Conservation (phyloP, 2,888 invertebrate genomes). For the Pinctada fucata region DNA sequence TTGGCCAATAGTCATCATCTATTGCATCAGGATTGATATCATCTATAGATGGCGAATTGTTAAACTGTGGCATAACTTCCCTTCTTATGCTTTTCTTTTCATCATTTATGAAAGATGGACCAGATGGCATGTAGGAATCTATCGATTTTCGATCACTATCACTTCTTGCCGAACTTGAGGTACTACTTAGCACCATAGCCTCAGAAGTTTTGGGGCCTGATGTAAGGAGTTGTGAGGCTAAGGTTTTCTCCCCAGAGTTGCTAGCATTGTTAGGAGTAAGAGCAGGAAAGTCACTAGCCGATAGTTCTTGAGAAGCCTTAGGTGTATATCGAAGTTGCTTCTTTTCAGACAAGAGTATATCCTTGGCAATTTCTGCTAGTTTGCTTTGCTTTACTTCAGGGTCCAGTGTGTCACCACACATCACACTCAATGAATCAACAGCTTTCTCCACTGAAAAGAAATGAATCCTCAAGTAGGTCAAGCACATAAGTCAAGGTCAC, state of each 20-base stretch:
- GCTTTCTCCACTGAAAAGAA: slow-evolving; percentile 59
- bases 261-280: neutral
- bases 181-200: neutral
- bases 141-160: neutral
- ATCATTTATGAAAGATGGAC: neutral
- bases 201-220: neutral
- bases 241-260: neutral
- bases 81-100: neutral
- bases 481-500: neutral
- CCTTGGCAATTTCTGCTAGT: slow-evolving; percentile 31
- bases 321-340: neutral
- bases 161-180: neutral
- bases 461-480: slow-evolving; percentile 2
- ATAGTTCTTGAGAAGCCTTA: slow-evolving; percentile 16
- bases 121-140: neutral
- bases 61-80: neutral
- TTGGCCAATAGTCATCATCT: neutral
- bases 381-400: slow-evolving; percentile 40
- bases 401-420: slow-evolving; percentile 46
- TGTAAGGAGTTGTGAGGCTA: neutral
- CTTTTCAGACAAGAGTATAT: slow-evolving; percentile 30
- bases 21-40: neutral
- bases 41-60: too few relatives aligned
- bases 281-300: slow-evolving; percentile 22
- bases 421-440: slow-evolving; percentile 54